phyloP scores from a whole-genome alignment of 2,113 vertebrate species.

The Siniperca knerii region DNA sequence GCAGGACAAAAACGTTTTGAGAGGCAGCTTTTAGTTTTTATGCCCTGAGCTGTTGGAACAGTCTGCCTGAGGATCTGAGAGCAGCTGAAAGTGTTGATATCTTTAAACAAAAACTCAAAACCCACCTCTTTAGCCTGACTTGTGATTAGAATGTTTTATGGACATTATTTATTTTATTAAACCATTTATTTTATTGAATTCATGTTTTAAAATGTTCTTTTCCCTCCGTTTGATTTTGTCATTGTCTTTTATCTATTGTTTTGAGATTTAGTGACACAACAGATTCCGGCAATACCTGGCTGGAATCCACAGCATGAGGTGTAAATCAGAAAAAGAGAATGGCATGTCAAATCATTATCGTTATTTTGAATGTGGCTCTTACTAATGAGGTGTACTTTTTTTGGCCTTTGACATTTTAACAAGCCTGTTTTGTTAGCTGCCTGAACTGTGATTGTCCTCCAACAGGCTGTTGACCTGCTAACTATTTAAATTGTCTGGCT shows the following conservation, averaged over 20 bases:
- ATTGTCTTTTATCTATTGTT: background rate
- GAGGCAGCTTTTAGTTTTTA: background rate
- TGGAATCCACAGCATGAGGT: background rate
- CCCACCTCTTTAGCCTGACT: background rate
- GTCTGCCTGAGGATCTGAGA: too few species aligned
- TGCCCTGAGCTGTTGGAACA: too few species aligned
- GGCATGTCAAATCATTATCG: fast-evolving
- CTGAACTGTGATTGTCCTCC: slow-evolving; percentile 39
- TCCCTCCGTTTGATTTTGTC: background rate
- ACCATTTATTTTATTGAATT: background rate
- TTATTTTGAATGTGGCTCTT: slow-evolving; percentile 19
- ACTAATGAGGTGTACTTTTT: slow-evolving; percentile 10
- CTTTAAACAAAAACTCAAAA: too few species aligned
- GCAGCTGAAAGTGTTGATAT: too few species aligned
- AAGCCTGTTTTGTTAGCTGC: slow-evolving; percentile 7
- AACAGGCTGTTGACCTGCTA: slow-evolving; percentile 21
- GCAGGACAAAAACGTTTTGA: background rate
- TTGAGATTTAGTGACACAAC: background rate
- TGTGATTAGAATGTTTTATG: background rate
- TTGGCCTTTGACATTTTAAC: slow-evolving; percentile 53
- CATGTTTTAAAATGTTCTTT: background rate
- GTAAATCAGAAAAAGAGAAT: slow-evolving; percentile 25
- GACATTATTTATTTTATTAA: background rate
- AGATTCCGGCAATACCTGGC: background rate
- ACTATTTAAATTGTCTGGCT: background rate